Evolutionary conservation across 37 sponge, comb jelly and placozoan genomes (phyloP).

Genomic region (Dysidea cf. avara): DNA sequence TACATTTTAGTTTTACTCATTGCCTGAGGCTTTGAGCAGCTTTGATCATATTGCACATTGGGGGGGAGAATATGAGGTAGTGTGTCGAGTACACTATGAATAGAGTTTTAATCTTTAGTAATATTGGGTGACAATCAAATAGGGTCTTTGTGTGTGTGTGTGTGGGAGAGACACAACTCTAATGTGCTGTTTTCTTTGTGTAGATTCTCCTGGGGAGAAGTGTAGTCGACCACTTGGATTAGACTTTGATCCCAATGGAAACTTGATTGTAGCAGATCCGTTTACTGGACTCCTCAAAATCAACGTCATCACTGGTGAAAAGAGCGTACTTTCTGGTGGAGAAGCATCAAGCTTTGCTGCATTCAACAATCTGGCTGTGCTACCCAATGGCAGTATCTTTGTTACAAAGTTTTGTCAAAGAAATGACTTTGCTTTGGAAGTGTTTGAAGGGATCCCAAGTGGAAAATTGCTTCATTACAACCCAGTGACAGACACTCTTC

Average conservation of each 20-base stretch:
- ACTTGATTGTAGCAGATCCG: constrained; percentile 41
- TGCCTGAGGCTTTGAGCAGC: too few species aligned
- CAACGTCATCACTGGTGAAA: constrained; percentile 25
- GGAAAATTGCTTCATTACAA: constrained; percentile 73
- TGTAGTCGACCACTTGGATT: constrained; percentile 85
- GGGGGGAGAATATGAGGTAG: too few species aligned
- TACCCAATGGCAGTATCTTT: constrained; percentile 63
- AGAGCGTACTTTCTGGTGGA: too few species aligned
- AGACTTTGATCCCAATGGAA: constrained; percentile 23
- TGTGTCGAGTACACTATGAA: too few species aligned
- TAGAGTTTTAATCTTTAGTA: too few species aligned
- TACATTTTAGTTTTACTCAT: too few species aligned
- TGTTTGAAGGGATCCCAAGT: constrained; percentile 50
- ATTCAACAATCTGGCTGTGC: constrained; percentile 45
- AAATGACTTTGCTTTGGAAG: constrained; percentile 27
- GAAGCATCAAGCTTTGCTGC: too few species aligned
- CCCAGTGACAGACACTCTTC: constrained; percentile 15
- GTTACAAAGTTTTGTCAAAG: constrained; percentile 55
- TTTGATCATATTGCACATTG: too few species aligned
- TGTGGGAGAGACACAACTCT: too few species aligned
- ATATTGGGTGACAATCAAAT: too few species aligned
- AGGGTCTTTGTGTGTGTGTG: too few species aligned
- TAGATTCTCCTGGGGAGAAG: constrained; percentile 12
- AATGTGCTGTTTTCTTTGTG: too few species aligned
- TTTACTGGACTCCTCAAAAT: constrained; percentile 45